phyloP scores from a whole-genome alignment of 2,888 invertebrate species.

The Nemotelus nigrinus region DNA sequence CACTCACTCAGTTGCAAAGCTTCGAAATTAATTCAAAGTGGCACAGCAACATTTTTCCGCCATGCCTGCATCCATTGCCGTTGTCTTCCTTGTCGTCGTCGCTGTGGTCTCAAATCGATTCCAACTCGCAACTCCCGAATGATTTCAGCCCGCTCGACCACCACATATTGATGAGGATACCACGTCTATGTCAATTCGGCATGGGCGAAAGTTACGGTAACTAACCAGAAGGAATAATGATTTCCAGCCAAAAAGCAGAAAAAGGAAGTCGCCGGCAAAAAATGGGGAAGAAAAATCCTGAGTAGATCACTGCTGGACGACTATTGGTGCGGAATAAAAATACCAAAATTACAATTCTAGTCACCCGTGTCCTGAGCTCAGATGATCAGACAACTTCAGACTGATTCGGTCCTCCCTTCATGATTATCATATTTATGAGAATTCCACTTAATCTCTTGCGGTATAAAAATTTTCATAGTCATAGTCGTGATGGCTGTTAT shows the following conservation, averaged over 20 bases:
- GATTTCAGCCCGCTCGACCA: not conserved
- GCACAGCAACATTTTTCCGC: conserved; percentile 39
- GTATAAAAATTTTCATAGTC: conserved; percentile 26
- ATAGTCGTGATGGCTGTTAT: not conserved
- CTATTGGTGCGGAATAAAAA: conserved; percentile 43
- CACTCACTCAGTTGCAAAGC: conserved; percentile 22
- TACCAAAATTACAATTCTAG: conserved; percentile 44
- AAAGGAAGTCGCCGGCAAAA: conserved; percentile 3
- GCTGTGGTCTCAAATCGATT: not conserved
- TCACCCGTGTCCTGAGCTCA: conserved; percentile 32
- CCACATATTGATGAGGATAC: conserved; percentile 10
- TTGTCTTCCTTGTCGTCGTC: not conserved
- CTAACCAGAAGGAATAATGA: conserved; percentile 44
- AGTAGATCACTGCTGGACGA: conserved; percentile 29
- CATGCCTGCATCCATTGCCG: conserved; percentile 11
- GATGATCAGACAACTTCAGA: conserved; percentile 13
- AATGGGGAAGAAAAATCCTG: conserved; percentile 23
- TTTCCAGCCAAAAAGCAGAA: conserved; percentile 22
- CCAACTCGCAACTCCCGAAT: not conserved
- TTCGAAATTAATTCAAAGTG: conserved; percentile 44
- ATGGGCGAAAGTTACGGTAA: conserved; percentile 39
- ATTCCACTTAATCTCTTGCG: conserved; percentile 41
- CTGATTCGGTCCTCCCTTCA: not conserved
- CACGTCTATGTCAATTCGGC: conserved; percentile 12
- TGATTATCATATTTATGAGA: conserved; percentile 46